phyloP scores from a whole-genome alignment of 64 coral and sea anemone species.

The Pocillopora damicornis region DNA sequence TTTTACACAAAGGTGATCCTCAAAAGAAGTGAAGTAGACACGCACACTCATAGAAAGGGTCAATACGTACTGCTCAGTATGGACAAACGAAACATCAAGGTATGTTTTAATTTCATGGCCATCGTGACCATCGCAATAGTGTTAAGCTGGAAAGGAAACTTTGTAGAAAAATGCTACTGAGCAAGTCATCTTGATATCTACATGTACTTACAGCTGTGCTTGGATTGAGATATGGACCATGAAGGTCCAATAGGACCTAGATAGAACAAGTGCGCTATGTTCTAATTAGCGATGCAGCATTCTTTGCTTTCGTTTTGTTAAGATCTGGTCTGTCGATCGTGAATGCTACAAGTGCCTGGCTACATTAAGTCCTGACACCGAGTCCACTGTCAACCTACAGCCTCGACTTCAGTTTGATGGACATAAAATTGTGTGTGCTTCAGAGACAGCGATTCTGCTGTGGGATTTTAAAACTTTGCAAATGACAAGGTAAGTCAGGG shows the following conservation, averaged over 20 bases:
- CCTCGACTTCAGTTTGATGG: constrained; percentile 87
- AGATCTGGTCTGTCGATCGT: constrained; percentile 72
- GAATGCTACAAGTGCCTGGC: constrained; percentile 31
- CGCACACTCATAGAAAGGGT: constrained; percentile 23
- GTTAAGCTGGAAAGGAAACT: background rate
- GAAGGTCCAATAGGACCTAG: too few relatives aligned
- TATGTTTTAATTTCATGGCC: background rate
- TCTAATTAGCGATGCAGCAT: too few relatives aligned
- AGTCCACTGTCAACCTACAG: constrained; percentile 44
- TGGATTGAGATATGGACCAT: too few relatives aligned
- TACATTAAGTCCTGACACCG: constrained; percentile 45
- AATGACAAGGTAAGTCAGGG: constrained; percentile 53
- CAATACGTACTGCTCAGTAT: constrained; percentile 76
- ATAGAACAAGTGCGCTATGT: too few relatives aligned
- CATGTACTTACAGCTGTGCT: too few relatives aligned
- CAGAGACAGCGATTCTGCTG: constrained; percentile 54
- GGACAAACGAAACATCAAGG: constrained; percentile 84
- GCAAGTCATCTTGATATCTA: too few relatives aligned
- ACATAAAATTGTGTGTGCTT: constrained; percentile 69
- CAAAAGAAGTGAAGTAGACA: constrained; percentile 55
- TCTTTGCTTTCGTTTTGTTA: background rate
- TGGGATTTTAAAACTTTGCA: constrained; percentile 92
- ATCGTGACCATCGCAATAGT: background rate
- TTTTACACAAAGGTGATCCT: constrained; percentile 59
- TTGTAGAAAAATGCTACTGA: too few relatives aligned